These are phyloP conservation scores for Alethe diademata DNA, from an alignment of 2,113 vertebrate genomes.

Conservation along the genomic window DNA sequence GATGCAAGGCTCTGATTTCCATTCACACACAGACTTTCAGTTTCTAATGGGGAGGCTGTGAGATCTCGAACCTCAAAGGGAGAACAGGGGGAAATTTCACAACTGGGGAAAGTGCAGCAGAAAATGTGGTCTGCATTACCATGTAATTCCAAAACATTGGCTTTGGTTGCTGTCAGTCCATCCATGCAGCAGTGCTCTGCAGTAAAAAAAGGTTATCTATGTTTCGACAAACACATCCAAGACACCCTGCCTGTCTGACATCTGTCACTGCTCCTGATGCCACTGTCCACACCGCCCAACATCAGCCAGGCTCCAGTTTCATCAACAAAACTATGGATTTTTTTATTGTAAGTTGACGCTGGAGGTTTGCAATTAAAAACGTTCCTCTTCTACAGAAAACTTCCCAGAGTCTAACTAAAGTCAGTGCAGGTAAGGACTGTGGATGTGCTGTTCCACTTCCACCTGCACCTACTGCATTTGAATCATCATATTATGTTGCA, in stretches of 20 bases:
- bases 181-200: neutral
- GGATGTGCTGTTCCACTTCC: neutral
- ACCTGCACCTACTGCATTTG: neutral
- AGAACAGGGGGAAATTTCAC: neutral
- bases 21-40: neutral
- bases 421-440: neutral
- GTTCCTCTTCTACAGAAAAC: neutral
- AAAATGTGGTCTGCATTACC: constrained; percentile 44
- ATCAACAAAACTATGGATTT: neutral
- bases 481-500: neutral
- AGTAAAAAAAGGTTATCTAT: neutral
- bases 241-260: neutral
- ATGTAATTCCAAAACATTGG: neutral
- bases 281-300: accelerated
- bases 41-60: neutral
- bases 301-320: neutral
- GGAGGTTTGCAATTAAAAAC: neutral
- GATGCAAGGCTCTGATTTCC: neutral
- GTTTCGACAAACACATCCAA: neutral
- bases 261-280: neutral
- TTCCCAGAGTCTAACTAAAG: neutral
- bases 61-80: neutral
- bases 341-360: neutral
- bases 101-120: neutral
- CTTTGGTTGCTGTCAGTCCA: neutral